Conservation (phyloP, 2,797 vertebrate genomes). For the Menidia menidia region DNA sequence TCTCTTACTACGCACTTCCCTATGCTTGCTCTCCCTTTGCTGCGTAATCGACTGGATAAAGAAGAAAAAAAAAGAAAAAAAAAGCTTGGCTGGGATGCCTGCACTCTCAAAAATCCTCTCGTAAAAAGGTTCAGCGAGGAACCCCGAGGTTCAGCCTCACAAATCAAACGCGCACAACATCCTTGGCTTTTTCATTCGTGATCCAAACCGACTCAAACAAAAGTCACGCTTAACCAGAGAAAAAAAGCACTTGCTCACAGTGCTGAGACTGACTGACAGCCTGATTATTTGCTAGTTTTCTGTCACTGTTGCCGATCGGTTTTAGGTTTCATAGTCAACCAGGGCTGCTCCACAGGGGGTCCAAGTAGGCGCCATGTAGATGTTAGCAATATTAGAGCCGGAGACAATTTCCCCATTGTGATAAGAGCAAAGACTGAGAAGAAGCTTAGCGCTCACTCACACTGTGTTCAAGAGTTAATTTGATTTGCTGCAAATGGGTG, state of each 20-base stretch:
- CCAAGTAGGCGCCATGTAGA: too few species aligned
- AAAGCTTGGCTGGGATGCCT: background rate
- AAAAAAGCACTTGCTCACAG: too few species aligned
- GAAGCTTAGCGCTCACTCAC: background rate
- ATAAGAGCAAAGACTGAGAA: background rate
- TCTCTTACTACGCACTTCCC: slow-evolving; percentile 19
- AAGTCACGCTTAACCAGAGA: background rate
- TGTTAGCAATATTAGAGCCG: background rate
- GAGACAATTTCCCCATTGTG: background rate
- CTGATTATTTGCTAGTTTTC: background rate
- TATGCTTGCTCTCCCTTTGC: slow-evolving; percentile 52
- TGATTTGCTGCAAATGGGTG: background rate
- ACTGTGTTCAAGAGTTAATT: background rate
- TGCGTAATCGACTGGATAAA: slow-evolving; percentile 60
- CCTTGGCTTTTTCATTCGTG: background rate
- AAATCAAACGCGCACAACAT: background rate
- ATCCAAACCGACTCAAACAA: too few species aligned
- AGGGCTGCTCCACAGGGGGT: background rate
- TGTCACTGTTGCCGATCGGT: background rate
- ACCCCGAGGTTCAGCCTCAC: background rate
- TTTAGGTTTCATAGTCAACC: background rate
- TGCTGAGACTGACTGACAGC: too few species aligned
- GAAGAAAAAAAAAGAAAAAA: slow-evolving; percentile 1
- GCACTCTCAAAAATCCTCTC: slow-evolving; percentile 21
- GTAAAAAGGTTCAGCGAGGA: background rate